Conservation (phyloP, 2,888 invertebrate genomes). For the Caenorhabditis imperialis region DNA sequence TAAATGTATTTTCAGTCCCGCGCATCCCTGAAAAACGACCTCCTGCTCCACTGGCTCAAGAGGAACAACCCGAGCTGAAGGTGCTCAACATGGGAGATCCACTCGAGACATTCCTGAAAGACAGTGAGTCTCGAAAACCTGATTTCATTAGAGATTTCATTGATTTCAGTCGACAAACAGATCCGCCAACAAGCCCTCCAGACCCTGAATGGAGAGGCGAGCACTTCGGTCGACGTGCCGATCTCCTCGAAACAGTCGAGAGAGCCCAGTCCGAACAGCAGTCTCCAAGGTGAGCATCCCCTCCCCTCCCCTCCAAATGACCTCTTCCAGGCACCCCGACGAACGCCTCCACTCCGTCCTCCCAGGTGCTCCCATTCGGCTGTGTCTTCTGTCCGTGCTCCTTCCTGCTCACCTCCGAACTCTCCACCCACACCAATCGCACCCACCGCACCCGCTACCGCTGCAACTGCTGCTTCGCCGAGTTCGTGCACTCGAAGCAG, state of each 20-base stretch:
- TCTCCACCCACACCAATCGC: constrained; percentile 6
- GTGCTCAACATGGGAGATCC: constrained; percentile 3
- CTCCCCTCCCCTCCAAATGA: no score
- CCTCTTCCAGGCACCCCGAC: not conserved
- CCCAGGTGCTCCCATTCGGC: constrained; percentile 22
- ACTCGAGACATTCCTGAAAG: constrained; percentile 6
- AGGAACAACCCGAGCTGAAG: constrained; percentile 12
- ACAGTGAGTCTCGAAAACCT: constrained; percentile 9
- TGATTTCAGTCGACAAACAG: constrained; percentile 11
- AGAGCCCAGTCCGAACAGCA: constrained; percentile 28
- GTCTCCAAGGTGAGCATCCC: constrained; percentile 9
- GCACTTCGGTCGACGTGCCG: constrained; percentile 15
- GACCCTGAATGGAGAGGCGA: constrained; percentile 12
- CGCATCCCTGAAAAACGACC: constrained; percentile 9
- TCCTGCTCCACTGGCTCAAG: constrained; percentile 1
- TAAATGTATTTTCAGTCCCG: constrained; percentile 9
- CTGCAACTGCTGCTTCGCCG: constrained; percentile 37
- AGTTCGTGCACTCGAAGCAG: constrained; percentile 33
- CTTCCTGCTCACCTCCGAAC: constrained; percentile 9
- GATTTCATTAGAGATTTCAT: no score
- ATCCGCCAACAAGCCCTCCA: not conserved
- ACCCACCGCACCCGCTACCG: constrained; percentile 31
- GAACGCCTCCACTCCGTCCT: not conserved
- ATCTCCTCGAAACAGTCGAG: constrained; percentile 18
- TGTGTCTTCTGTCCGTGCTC: constrained; percentile 43